phyloP scores from a whole-genome alignment of 2,888 invertebrate genomes.

The Prosapia bicincta region DNA sequence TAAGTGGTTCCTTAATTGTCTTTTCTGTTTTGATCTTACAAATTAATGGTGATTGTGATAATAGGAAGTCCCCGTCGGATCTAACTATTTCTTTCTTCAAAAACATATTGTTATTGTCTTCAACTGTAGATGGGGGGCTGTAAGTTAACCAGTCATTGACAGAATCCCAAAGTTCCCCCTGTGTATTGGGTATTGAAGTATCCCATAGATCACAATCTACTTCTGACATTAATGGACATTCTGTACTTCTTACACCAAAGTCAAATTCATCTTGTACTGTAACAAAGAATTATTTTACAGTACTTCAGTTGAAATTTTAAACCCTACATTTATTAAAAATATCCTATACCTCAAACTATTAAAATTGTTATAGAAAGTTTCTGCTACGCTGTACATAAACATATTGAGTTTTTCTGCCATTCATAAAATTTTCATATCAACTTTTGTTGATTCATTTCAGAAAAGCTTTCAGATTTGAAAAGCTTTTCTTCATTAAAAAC shows the following conservation, averaged over 20 bases:
- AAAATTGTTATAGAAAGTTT: too few relatives aligned
- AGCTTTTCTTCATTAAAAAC: too few relatives aligned
- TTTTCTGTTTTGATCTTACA: background rate
- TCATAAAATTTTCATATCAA: too few relatives aligned
- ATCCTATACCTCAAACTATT: too few relatives aligned
- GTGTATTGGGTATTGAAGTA: slow-evolving; percentile 18
- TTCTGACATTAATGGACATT: background rate
- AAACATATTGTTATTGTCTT: slow-evolving; percentile 1
- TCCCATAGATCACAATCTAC: slow-evolving; percentile 27
- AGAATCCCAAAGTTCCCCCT: slow-evolving; percentile 29
- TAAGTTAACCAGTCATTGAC: slow-evolving; percentile 25
- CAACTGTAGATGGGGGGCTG: slow-evolving; percentile 11
- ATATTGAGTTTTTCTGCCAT: too few relatives aligned
- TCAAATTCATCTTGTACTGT: slow-evolving; percentile 27
- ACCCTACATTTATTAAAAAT: too few relatives aligned
- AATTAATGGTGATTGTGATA: background rate
- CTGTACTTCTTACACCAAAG: slow-evolving; percentile 8
- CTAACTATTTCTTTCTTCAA: background rate
- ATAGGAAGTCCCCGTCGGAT: background rate
- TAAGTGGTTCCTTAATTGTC: background rate
- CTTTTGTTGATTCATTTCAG: too few relatives aligned
- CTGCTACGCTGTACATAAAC: too few relatives aligned
- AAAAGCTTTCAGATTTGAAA: too few relatives aligned
- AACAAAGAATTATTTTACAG: background rate
- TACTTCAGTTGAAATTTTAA: too few relatives aligned